phyloP scores from a whole-genome alignment of 2,888 invertebrate genomes.

The Mactromeris polynyma region DNA sequence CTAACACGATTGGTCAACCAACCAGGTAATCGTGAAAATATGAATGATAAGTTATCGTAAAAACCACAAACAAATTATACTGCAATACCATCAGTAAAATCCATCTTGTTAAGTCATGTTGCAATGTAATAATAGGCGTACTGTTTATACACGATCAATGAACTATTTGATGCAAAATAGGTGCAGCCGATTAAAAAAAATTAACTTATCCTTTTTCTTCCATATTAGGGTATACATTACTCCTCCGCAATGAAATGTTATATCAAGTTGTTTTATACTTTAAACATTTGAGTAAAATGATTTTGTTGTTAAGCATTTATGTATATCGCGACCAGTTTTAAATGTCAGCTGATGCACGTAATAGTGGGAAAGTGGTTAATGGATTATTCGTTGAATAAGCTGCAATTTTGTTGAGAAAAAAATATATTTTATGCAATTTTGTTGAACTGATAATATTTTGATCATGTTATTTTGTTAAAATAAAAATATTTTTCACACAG shows the following conservation, averaged over 20 bases:
- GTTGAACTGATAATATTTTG: no score
- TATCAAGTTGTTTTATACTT: neutral
- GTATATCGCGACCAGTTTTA: neutral
- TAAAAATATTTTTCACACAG: no score
- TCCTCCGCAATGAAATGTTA: neutral
- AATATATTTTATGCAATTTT: no score
- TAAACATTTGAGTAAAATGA: neutral
- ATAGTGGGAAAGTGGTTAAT: neutral
- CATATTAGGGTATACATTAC: neutral
- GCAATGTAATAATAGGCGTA: neutral
- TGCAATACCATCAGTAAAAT: neutral
- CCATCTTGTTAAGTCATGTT: slow-evolving; percentile 7
- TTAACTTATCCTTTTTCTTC: neutral
- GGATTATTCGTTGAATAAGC: no score
- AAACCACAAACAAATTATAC: slow-evolving; percentile 5
- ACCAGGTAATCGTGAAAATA: slow-evolving; percentile 3
- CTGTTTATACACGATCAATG: neutral
- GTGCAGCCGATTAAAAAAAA: neutral
- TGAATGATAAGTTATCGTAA: neutral
- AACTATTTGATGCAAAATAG: neutral
- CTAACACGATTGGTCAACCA: neutral
- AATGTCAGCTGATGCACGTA: neutral
- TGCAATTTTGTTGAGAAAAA: no score
- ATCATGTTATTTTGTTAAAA: no score
- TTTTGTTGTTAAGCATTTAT: neutral